phyloP scores from a whole-genome alignment of 2,797 vertebrate species.

The Pipistrellus pygmaeus region DNA sequence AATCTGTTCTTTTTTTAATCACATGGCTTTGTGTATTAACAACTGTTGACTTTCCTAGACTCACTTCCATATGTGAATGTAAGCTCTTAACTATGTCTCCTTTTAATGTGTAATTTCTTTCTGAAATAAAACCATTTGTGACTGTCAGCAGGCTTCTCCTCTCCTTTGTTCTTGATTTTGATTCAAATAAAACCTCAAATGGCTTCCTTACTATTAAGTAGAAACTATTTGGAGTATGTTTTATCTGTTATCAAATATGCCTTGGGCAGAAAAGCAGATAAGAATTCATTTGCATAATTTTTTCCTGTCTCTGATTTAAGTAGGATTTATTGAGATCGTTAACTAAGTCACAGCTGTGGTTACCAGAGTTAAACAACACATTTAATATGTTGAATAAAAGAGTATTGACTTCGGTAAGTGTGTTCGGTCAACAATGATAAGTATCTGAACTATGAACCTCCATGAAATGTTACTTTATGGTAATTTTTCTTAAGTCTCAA shows the following conservation, averaged over 20 bases:
- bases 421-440: constrained; percentile 81
- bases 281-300: constrained; percentile 89
- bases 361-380: constrained; percentile 86
- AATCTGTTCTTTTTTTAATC: constrained; percentile 71
- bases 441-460: constrained; percentile 80
- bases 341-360: constrained; percentile 89
- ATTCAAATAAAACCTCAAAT: constrained; percentile 71
- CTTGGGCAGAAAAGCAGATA: constrained; percentile 85
- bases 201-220: constrained; percentile 75
- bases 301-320: constrained; percentile 89
- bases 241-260: constrained; percentile 83
- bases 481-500: constrained; percentile 77
- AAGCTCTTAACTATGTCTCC: constrained; percentile 59
- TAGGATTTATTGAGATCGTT: constrained; percentile 91
- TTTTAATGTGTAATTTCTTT: constrained; percentile 74
- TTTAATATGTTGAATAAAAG: constrained; percentile 87
- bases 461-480: constrained; percentile 76
- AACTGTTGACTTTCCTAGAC: constrained; percentile 48
- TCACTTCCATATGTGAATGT: constrained; percentile 48
- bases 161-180: constrained; percentile 60
- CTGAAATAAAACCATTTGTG: constrained; percentile 76
- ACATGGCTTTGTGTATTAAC: constrained; percentile 56
- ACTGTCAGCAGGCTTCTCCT: constrained; percentile 29
- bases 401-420: constrained; percentile 85
- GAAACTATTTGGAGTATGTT: constrained; percentile 81